Base-by-base conservation (phyloP, 2,888 invertebrate genomes). In the Steinernema scapterisci region DNA sequence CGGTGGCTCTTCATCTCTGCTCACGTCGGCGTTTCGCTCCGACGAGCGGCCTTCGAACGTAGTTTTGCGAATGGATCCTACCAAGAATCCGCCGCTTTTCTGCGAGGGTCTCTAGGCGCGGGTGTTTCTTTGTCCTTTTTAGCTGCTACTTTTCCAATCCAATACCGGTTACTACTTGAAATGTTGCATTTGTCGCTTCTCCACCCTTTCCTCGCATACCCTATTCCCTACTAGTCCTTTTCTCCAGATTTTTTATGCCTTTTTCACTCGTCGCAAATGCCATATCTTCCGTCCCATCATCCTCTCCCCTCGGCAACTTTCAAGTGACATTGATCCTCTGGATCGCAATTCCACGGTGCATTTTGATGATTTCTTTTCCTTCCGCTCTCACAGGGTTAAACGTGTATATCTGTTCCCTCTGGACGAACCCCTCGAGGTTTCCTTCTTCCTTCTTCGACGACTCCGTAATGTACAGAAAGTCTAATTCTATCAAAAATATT, bases 1-100 rank as follows among this genome's bases (percentile, higher is more conserved):
- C 51, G 79, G 78, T 27, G 79, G 81, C n/a, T 78, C 79, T 16
- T 80, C 80, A 1, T 80, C 78, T n/a, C 78, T 81, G 77, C 73
- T 46, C 25, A 71, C 45, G 27, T 23, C 74, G 11, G 63, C 31
- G 2, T 63, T 63, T n/a, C 63, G 63, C 31, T 16, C 27, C 38
- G 63, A 63, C 16, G 63, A 63, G 16, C 63, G 63, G 1, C 38
- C 63, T 31, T 11, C 63, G 31, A 63, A 63, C 63, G 19, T 77
- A n/a, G 45, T 78, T 13, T 27, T 78, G 73, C 70, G 75, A 52
- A 78, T 78, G 78, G 78, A 78, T 71, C 56, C 75, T 44, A 75
- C 54, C 11, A 71, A 74, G 48, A 78, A 77, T 45, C 72, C 45
- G 74, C 78, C 78, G 38, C 52, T 78, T 13, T 78, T 78, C 52